A percentile compares a stretch with the other conserved stretches of the same genome.
phyloP scores from a whole-genome alignment of 35 echinoderm and acorn worm species.

The Acanthaster planci region DNA sequence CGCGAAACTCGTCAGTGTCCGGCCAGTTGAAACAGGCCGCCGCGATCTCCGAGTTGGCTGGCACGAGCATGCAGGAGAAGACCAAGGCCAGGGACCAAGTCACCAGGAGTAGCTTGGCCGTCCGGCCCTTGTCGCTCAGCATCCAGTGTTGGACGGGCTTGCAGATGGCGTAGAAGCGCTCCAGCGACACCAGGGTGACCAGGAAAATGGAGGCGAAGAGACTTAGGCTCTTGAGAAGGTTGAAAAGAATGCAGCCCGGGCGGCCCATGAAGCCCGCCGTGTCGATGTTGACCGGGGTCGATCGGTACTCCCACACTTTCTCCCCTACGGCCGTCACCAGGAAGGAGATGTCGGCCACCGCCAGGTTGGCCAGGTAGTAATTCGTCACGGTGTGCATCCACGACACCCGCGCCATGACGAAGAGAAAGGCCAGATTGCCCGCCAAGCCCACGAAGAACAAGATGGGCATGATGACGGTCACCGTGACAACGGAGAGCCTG shows the following conservation, averaged over 20 bases:
- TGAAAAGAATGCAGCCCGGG: neutral
- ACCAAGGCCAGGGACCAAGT: constrained; percentile 28
- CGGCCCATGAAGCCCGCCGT: neutral
- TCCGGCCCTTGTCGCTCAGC: constrained; percentile 33
- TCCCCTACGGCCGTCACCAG: constrained; percentile 36
- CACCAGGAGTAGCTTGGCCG: constrained; percentile 1
- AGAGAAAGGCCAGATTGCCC: constrained; percentile 44
- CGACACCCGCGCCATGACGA: constrained; percentile 25
- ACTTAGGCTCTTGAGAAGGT: neutral
- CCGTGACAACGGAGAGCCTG: neutral
- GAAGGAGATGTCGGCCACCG: constrained; percentile 42
- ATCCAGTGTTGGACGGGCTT: constrained; percentile 46
- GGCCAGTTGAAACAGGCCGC: constrained; percentile 18
- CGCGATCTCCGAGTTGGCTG: neutral
- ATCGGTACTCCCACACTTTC: constrained; percentile 27
- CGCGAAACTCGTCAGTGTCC: neutral
- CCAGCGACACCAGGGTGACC: constrained; percentile 39
- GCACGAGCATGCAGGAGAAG: constrained; percentile 2
- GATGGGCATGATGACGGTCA: constrained; percentile 42
- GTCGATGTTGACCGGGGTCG: constrained; percentile 18
- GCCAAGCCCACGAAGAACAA: constrained; percentile 32
- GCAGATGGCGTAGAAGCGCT: constrained; percentile 42
- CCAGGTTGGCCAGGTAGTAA: constrained; percentile 52
- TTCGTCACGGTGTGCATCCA: constrained; percentile 60
- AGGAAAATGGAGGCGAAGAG: constrained; percentile 43